Base-by-base conservation (phyloP, 2,888 invertebrate species). In the Poecilobothrus nobilitatus region DNA sequence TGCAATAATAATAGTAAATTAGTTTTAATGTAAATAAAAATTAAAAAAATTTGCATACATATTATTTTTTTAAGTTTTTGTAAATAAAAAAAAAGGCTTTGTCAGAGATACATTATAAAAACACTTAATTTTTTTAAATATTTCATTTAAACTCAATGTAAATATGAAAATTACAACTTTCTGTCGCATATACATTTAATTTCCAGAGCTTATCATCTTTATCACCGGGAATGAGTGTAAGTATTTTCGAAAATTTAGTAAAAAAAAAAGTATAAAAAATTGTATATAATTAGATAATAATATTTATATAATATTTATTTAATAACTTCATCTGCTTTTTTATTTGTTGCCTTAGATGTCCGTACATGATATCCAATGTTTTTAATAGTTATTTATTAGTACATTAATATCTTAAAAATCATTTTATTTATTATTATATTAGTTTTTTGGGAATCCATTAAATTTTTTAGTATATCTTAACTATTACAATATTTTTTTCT, bases 181-280 rank as follows among this genome's bases (percentile, higher is more conserved):
- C 15, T 53, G 12, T 53, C 20, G 22, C 22, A 63, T 63, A 8
- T 21, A 22, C 7, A 63, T 22, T 10, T 22, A 22, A 66, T 86
- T 86, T 89, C 83, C 91, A 91, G 91, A 90, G 86, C 85, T 87
- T 91, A 88, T 89, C 91, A 79, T 89, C 90, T 82, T 85, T 91
- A 79, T 90, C 91, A 79, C 87, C 88, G 83, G 90, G 90, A 81
- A 87, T 90, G 82, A 90, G 89, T 82, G 91, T 91, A 87, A 91
- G 91, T 82, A 73, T 69, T 68, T 44, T 67, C 69, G 53, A 71
- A 68, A 61, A 62, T 64, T 66, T 71, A 66, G 66, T 70, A 66
- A 66, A 70, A 66, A 70, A 66, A 63, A 22, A 53, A 41, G 2
- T 18, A 63, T 15, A 63, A 63, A 66, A 27, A 27, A 27, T 27